These are phyloP conservation scores for Amblyraja radiata DNA, from an alignment of 2,797 vertebrate genomes.

Conservation along the genomic window DNA sequence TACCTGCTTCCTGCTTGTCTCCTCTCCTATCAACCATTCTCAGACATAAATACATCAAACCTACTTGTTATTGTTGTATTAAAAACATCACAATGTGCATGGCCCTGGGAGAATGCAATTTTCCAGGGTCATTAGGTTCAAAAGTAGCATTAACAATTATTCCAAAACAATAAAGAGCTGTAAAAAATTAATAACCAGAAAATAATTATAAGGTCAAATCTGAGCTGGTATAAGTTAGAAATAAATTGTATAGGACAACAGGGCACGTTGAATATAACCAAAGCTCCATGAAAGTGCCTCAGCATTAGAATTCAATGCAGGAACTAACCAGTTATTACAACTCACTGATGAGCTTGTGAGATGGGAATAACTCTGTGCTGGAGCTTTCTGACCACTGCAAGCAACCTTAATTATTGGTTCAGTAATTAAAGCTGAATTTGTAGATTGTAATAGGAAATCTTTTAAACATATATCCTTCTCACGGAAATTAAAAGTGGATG, in stretches of 20 bases:
- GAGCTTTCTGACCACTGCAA: not conserved
- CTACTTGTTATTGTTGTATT: not conserved
- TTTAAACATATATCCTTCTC: not conserved
- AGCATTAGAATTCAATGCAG: not conserved
- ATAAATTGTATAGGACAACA: not conserved
- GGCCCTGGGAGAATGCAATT: not conserved
- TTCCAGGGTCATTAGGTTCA: not conserved
- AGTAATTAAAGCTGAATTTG: slow-evolving; percentile 16
- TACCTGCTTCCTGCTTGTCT: not conserved
- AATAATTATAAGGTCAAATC: not conserved
- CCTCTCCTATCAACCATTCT: not conserved
- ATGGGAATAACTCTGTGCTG: not conserved
- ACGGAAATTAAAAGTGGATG: not conserved
- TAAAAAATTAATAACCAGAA: not conserved
- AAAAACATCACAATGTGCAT: not conserved
- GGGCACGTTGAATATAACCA: not conserved
- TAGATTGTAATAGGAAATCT: not conserved
- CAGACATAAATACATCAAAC: not conserved
- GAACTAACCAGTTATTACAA: not conserved
- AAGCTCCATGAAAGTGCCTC: not conserved
- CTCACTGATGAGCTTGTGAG: not conserved
- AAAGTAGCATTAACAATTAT: not conserved
- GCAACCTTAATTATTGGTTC: not conserved
- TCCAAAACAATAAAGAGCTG: not conserved
- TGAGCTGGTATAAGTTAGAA: not conserved